Percentiles rank a stretch among this genome's conserved stretches.
These are phyloP conservation scores for Caenorhabditis wallacei DNA, from an alignment of 2,888 invertebrate genomes.

Conservation along the genomic window DNA sequence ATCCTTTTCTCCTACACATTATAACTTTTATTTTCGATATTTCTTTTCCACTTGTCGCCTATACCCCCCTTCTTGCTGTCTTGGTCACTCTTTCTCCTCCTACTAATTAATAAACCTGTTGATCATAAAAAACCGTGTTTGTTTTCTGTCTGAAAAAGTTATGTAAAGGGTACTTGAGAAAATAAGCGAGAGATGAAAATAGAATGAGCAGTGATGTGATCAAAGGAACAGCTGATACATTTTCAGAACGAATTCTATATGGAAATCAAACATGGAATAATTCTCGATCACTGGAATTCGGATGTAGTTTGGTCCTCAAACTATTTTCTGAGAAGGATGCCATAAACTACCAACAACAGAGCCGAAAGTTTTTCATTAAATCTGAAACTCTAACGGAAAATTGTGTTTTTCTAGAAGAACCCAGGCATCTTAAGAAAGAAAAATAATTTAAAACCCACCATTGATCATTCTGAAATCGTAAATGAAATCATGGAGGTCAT, in stretches of 20 bases:
- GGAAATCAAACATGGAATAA: too few species aligned
- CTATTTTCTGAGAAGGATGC: background rate
- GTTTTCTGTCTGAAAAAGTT: background rate
- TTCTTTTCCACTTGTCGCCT: constrained; percentile 51
- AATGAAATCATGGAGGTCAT: constrained; percentile 38
- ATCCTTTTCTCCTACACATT: constrained; percentile 4
- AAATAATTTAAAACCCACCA: background rate
- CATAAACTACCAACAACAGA: constrained; percentile 3
- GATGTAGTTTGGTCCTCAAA: background rate
- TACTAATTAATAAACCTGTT: constrained; percentile 54
- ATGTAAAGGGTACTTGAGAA: background rate
- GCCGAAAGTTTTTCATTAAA: constrained; percentile 28
- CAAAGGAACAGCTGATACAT: background rate
- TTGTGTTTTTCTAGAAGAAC: too few species aligned
- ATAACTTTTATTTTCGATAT: background rate
- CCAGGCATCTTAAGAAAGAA: too few species aligned
- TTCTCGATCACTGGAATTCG: too few species aligned
- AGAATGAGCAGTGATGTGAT: background rate
- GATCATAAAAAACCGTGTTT: constrained; percentile 16
- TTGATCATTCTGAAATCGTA: background rate
- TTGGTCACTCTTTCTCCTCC: constrained; percentile 54
- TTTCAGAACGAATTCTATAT: background rate
- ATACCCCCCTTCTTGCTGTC: constrained; percentile 56
- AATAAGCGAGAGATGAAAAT: background rate
- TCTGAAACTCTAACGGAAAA: background rate